Base-by-base conservation (phyloP, 35 echinoderm and acorn worm species). In the Heliocidaris tuberculata region DNA sequence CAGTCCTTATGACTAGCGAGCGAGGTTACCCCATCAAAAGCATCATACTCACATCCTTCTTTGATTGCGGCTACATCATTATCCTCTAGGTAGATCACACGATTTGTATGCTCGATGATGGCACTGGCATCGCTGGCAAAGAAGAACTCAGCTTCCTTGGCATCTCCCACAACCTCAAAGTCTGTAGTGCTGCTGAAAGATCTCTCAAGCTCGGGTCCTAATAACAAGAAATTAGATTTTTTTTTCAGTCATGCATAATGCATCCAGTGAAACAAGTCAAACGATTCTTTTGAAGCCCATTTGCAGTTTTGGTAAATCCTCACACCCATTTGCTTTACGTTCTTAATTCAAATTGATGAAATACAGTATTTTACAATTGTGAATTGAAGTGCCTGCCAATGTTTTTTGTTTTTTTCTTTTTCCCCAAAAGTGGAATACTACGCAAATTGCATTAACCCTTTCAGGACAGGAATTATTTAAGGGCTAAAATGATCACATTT, bases 81-180 rank as follows among this genome's bases (percentile, higher is more conserved):
- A 65, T 99, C 98, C 70, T 99, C 98, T 56, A 99, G 93, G 50
- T 97, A 99, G 95, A 99, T 97, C 47, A 99, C 98, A 27, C 95
- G 94, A 92, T 99, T 99, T 2, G 98, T 99, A 94, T 99, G 97
- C 70, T 99, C 98, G 30, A 99, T 99, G 35, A 99, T 96, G 32
- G 98, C 98, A 61, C 98, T 99, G 88, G 98, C 98, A 93, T 99
- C 98, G 70, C 97, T 97, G 31, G 98, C 97, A 92, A 99, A 99
- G 94, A 95, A 97, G 86, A 97, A 99, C 78, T 99, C 98, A 0
- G 96, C 98, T 88, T 97, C 97, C 61, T 99, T 99, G 31, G 94
- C 94, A 9, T 99, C 98, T 17, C 98, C 98, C 0, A 93, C 59
- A 9, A 97, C 96, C 86, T 99, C 97, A 91, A 99, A 99, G 2